Base-by-base conservation (phyloP, 2,888 invertebrate species). In the Xestia ashworthii region DNA sequence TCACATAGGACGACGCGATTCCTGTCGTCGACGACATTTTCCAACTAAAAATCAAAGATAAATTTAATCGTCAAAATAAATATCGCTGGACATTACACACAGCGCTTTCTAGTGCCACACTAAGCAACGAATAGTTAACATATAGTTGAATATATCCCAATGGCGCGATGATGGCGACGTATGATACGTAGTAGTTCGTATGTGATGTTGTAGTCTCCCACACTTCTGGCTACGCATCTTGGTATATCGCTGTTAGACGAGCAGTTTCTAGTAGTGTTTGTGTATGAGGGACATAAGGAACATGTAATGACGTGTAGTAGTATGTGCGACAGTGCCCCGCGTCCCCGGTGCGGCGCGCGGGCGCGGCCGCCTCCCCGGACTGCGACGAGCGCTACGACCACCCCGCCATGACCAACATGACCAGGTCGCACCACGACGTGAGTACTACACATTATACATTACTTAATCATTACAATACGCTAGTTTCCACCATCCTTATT, bases 341-440 rank as follows among this genome's bases (percentile, higher is more conserved):
- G 80, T 92, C 93, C 0, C 92, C 93, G 14, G 71, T 84, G 50
- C 90, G 90, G 1, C 91, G 89, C 81, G 86, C 77, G 41, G 48
- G 53, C 68, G 79, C 68, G 75, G 85, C 71, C 83, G 25, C 86
- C 3, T 92, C 94, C 1, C 93, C 94, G 5, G 93, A 93, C 64
- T 93, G 94, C 89, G 95, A 95, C 90, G 95, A 94, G 89, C 90
- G 95, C 0, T 93, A 91, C 91, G 94, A 95, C 0, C 94, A 94
- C 74, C 92, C 93, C 80, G 95, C 95, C 85, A 95, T 95, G 95
- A 94, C 94, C 78, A 94, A 94, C 87, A 95, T 96, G 95, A 94
- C 95, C 32, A 85, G 95, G 12, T 95, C 95, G 3, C 95, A 95
- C 71, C 95, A 95, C 83, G 95, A 95, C 82, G 96, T 96, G 64